Conservation (phyloP, 2,888 invertebrate genomes). For the Choreutis nemorana region DNA sequence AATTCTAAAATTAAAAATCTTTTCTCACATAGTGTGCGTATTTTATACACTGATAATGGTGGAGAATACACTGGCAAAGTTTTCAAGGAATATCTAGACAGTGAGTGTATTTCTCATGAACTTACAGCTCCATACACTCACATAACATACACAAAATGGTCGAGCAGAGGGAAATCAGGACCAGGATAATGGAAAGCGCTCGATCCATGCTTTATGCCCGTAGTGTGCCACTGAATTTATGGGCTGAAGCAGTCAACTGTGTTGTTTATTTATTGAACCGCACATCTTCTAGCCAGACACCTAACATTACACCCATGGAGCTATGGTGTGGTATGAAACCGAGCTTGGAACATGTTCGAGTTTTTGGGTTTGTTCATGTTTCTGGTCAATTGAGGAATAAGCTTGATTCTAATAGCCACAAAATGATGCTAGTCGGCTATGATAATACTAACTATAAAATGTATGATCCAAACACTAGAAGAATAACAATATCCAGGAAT, state of each 20-base stretch:
- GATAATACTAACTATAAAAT: constrained; percentile 20
- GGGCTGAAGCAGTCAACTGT: constrained; percentile 30
- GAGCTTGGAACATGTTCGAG: constrained; percentile 10
- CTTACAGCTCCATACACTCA: constrained; percentile 18
- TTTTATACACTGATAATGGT: constrained; percentile 18
- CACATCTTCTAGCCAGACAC: constrained; percentile 17
- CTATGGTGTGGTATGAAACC: constrained; percentile 18
- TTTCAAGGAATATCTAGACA: constrained; percentile 12
- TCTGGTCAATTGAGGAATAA: constrained; percentile 18
- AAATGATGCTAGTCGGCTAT: constrained; percentile 20
- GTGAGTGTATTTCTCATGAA: constrained; percentile 18
- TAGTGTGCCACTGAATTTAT: constrained; percentile 14
- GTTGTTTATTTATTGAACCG: constrained; percentile 25
- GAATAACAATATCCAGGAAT: constrained; percentile 14
- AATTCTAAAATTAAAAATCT: constrained; percentile 14
- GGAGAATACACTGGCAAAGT: constrained; percentile 12
- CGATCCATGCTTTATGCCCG: constrained; percentile 18
- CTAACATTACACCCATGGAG: constrained; percentile 17
- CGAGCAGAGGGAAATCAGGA: constrained; percentile 21
- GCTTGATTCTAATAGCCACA: constrained; percentile 15
- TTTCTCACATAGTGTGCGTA: constrained; percentile 11
- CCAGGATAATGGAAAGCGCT: constrained; percentile 19
- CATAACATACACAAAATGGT: constrained; percentile 23
- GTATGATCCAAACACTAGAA: constrained; percentile 12
- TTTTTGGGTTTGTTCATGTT: constrained; percentile 24